Evolutionary conservation across 2,797 vertebrate species (phyloP).

Genomic region (Labroides dimidiatus): DNA sequence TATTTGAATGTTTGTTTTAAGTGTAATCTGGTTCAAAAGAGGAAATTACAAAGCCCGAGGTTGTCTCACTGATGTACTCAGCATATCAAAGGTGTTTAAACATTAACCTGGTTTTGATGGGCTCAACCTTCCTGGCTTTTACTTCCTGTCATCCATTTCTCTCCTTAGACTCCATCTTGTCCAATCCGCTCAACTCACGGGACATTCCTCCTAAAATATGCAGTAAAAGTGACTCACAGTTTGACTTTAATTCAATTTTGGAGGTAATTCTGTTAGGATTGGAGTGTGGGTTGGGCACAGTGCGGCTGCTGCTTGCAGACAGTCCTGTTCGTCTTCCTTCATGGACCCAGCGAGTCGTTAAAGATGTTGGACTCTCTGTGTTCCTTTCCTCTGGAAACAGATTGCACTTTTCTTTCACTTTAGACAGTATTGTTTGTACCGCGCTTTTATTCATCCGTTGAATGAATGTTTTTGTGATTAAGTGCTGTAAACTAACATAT

Average conservation of each 20-base stretch:
- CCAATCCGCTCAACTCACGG: constrained; percentile 37
- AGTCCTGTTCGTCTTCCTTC: constrained; percentile 33
- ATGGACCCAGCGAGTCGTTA: constrained; percentile 42
- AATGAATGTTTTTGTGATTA: constrained; percentile 42
- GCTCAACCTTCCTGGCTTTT: not conserved
- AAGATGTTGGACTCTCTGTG: constrained; percentile 42
- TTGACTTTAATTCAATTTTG: constrained; percentile 78
- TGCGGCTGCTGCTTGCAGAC: constrained; percentile 45
- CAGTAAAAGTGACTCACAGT: constrained; percentile 70
- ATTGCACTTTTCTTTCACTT: constrained; percentile 46
- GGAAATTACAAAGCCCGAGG: constrained; percentile 15
- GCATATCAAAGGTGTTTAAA: constrained; percentile 28
- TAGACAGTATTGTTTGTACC: constrained; percentile 53
- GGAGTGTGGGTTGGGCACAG: constrained; percentile 30
- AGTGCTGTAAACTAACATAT: constrained; percentile 42
- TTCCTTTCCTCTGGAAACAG: constrained; percentile 26
- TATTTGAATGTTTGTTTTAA: constrained; percentile 50
- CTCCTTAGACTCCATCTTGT: constrained; percentile 45
- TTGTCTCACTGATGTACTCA: constrained; percentile 29
- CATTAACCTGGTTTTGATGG: constrained; percentile 30
- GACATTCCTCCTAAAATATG: constrained; percentile 68
- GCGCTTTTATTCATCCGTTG: constrained; percentile 6
- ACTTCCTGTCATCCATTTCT: constrained; percentile 6
- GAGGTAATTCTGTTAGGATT: constrained; percentile 74
- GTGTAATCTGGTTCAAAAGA: constrained; percentile 2